Conservation (phyloP, 2,113 vertebrate species). For the Marcusenius ussheri region DNA sequence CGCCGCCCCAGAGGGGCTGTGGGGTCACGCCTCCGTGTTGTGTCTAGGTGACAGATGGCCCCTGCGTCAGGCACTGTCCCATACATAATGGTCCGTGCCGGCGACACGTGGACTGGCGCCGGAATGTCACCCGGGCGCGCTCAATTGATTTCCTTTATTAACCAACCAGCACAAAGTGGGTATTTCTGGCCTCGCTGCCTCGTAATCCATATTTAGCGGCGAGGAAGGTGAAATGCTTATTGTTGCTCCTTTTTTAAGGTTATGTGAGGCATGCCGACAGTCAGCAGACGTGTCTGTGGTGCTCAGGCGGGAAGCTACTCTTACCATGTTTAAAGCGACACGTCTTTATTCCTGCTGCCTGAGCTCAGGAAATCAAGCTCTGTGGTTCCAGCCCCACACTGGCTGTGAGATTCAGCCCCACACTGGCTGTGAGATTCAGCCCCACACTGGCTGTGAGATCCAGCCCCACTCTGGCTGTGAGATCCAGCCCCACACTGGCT, state of each 20-base stretch:
- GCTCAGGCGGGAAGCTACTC: not conserved
- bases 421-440: not conserved
- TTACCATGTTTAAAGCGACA: not conserved
- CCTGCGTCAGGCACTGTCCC: not conserved
- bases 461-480: not conserved
- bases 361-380: not conserved
- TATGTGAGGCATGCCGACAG: not conserved
- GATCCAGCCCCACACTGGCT: not conserved
- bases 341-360: not conserved
- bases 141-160: slow-evolving; percentile 1
- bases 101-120: not conserved
- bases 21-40: not conserved
- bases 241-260: not conserved
- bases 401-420: not conserved
- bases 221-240: not conserved
- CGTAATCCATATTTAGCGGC: not conserved
- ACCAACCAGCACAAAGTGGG: not conserved
- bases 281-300: not conserved
- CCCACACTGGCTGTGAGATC: not conserved
- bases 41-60: not conserved
- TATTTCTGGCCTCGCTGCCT: not conserved
- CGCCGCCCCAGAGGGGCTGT: not conserved
- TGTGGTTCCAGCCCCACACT: not conserved
- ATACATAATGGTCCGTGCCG: not conserved
- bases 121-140: not conserved